These are phyloP conservation scores for Ennomos erosarius DNA, from an alignment of 2,888 invertebrate genomes.

Conservation along the genomic window DNA sequence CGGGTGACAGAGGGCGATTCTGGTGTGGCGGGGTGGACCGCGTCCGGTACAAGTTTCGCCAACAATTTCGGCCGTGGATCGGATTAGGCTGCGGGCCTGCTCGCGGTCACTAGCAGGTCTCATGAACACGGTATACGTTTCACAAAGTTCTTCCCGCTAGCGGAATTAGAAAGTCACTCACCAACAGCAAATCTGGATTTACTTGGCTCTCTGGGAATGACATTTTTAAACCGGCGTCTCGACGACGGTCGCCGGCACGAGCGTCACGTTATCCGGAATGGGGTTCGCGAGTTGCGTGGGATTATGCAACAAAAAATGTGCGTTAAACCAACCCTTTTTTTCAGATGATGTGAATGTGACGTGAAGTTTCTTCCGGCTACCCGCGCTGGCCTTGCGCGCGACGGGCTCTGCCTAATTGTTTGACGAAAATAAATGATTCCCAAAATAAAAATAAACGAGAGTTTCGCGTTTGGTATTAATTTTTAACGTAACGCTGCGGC, in stretches of 20 bases:
- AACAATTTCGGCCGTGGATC: conserved; percentile 72
- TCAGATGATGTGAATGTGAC: conserved; percentile 67
- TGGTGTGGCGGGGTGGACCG: conserved; percentile 36
- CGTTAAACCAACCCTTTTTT: conserved; percentile 76
- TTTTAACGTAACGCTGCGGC: conserved; percentile 71
- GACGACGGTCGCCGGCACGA: conserved; percentile 58
- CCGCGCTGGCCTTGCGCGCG: conserved; percentile 64
- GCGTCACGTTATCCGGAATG: conserved; percentile 58
- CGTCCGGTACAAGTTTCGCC: conserved; percentile 71
- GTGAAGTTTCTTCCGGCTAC: conserved; percentile 74
- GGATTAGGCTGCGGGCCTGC: conserved; percentile 73
- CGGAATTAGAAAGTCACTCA: conserved; percentile 82
- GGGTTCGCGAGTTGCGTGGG: conserved; percentile 63
- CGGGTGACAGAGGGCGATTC: conserved; percentile 49
- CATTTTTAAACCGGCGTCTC: conserved; percentile 72
- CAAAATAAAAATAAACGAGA: conserved; percentile 82
- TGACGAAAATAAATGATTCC: conserved; percentile 83
- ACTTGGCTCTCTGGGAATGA: conserved; percentile 72
- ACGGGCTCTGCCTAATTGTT: conserved; percentile 78
- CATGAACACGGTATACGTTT: conserved; percentile 82
- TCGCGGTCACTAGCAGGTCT: conserved; percentile 78
- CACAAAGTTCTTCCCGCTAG: conserved; percentile 75
- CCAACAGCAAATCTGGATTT: conserved; percentile 81
- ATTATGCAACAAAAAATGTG: conserved; percentile 77
- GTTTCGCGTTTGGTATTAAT: conserved; percentile 77